Evolutionary conservation across 2,888 invertebrate genomes (phyloP), one percentile per base, ranked within the genome.

Genomic region (Alcis repandata): DNA sequence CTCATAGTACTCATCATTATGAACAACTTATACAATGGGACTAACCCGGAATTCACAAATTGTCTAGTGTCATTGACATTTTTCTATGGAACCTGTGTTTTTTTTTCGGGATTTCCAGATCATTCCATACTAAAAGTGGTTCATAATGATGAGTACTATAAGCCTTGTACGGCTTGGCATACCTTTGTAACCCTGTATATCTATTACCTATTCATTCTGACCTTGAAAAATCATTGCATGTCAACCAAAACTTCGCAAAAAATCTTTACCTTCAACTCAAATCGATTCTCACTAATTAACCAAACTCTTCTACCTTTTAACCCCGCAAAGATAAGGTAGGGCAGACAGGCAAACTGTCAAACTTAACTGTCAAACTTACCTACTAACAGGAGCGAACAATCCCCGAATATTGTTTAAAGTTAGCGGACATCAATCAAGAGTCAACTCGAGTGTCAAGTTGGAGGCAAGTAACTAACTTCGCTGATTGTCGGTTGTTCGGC

Each of bases 361-460:
- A 63, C 40, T 11, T 41, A 54, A 33, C 41, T 46, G 40, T 17
- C 48, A 51, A 58, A 53, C 19, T 40, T 56, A 56, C 54, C 43
- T 45, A 32, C 43, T 19, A 56, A 59, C 52, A 59, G 45, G 45
- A 58, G 46, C 59, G 20, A 54, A 59, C 58, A 53, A 57, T 60
- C 33, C 56, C 27, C 36, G 56, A 49, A 59, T 72, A 72, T 72
- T 70, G 72, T 72, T 70, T 67, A 56, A 68, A 72, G 64, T 70
- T 68, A 17, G 41, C 45, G 40, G 68, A 43, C 72, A 72, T 72
- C 72, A 72, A 72, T 72, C 72, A 70, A 59, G 57, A 60, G 48
- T 59, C 53, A 64, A 63, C 53, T 71, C 56, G 46, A 52, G 63
- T 67, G 71, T 59, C 67, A 66, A 64, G 67, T 65, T 59, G 56